A percentile compares a stretch with the other conserved stretches of the same genome.
Conservation (phyloP, 37 sponge, comb jelly and placozoan genomes). For the Agelas oroides region DNA sequence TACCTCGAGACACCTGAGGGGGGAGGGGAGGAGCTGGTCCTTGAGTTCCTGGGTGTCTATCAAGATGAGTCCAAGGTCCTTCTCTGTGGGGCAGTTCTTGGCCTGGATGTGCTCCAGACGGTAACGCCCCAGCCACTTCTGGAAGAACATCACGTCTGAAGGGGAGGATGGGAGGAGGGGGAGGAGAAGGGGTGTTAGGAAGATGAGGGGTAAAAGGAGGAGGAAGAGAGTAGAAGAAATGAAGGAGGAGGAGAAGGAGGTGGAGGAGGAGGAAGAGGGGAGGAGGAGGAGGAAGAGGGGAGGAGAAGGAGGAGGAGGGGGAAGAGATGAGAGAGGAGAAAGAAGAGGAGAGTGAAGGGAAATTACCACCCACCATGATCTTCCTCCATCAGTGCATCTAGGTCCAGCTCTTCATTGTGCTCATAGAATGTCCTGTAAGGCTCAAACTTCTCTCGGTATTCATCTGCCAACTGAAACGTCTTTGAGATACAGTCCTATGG, state of each 20-base stretch:
- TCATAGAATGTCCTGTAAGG: slow-evolving; percentile 87
- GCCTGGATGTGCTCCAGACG: slow-evolving; percentile 86
- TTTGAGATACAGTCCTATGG: slow-evolving; percentile 62
- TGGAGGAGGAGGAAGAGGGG: not conserved
- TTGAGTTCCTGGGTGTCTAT: slow-evolving; percentile 85
- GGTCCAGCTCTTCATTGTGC: slow-evolving; percentile 84
- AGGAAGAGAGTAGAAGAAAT: too few relatives aligned
- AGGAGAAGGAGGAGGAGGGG: too few relatives aligned
- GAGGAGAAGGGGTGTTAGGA: not conserved
- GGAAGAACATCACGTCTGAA: slow-evolving; percentile 87
- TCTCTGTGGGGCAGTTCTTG: slow-evolving; percentile 72
- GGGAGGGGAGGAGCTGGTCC: slow-evolving; percentile 87
- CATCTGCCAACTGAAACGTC: slow-evolving; percentile 82
- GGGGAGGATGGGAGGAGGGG: not conserved
- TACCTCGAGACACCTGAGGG: slow-evolving; percentile 90
- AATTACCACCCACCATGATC: slow-evolving; percentile 78
- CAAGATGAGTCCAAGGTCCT: slow-evolving; percentile 85
- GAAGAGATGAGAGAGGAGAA: too few relatives aligned
- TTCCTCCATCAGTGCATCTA: slow-evolving; percentile 67
- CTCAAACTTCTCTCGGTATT: slow-evolving; percentile 92
- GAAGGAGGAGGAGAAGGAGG: too few relatives aligned
- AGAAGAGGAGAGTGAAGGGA: too few relatives aligned
- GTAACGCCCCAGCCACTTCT: slow-evolving; percentile 82
- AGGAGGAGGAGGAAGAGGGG: not conserved
- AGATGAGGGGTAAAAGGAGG: not conserved